phyloP scores from a whole-genome alignment of 2,888 invertebrate genomes.

The Tyria jacobaeae region DNA sequence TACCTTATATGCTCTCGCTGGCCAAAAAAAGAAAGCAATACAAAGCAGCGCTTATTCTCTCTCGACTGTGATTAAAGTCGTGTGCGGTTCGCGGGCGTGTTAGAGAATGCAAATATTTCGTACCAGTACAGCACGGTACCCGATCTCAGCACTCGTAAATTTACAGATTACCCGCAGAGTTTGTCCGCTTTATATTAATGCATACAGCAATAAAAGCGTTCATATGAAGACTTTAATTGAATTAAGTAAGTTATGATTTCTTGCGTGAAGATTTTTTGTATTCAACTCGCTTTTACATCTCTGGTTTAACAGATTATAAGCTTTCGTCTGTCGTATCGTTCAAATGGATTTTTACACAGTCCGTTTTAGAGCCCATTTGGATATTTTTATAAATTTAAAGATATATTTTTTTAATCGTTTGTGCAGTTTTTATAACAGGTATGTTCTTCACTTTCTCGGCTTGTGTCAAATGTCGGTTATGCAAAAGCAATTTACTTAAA shows the following conservation, averaged over 20 bases:
- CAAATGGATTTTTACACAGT: background rate
- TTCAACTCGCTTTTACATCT: background rate
- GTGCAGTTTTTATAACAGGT: too few species aligned
- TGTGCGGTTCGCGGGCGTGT: conserved; percentile 17
- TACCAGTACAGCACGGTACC: conserved; percentile 28
- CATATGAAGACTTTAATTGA: conserved; percentile 43
- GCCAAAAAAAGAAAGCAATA: conserved; percentile 7
- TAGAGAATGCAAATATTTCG: conserved; percentile 46
- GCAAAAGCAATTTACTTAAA: too few species aligned
- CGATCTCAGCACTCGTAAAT: conserved; percentile 49
- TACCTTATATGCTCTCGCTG: background rate
- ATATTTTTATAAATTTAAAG: background rate
- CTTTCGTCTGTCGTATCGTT: conserved; percentile 4
- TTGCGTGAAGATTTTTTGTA: conserved; percentile 11
- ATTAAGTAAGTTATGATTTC: conserved; percentile 33
- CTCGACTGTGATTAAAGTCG: conserved; percentile 42
- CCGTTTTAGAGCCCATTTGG: background rate
- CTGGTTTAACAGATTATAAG: background rate
- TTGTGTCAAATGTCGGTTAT: too few species aligned
- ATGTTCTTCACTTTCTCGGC: too few species aligned
- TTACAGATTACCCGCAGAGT: conserved; percentile 46
- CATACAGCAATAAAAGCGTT: conserved; percentile 42
- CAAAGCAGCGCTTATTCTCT: conserved; percentile 33
- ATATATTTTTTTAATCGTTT: too few species aligned
- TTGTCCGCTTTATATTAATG: conserved; percentile 35